Evolutionary conservation across 2,888 invertebrate genomes (phyloP), one percentile per base, ranked within the genome.

Genomic region (Octonoba sinensis): DNA sequence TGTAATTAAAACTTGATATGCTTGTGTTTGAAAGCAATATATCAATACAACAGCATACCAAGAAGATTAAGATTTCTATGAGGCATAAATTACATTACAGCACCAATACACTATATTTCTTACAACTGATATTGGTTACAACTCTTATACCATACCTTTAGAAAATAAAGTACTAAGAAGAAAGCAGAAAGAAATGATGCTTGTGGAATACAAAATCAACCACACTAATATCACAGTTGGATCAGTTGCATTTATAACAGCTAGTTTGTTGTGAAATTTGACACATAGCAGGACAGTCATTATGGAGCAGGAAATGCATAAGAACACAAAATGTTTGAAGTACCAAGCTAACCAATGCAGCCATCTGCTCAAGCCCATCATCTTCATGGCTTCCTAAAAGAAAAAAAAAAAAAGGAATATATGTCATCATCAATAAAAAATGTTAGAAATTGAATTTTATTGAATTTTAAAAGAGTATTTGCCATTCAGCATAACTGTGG

Each of bases 321-420:
- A 90, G 87, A 93, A 92, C 3, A 93, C 85, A 85, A 95, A 92
- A 75, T 93, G 93, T 87, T 95, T 94, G 59, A 92, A 90, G 88
- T 95, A 95, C 95, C 96, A 96, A 1, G 95, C 94, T 0, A 91
- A 88, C 95, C 96, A 96, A 86, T 96, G 93, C 84, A 95, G 89
- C 93, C 94, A 95, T 72, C 93, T 93, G 47, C 92, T 91, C 44
- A 96, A 89, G 1, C 96, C 96, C 93, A 96, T 95, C 89, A 96
- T 94, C 90, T 95, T 95, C 94, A 96, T 94, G 0, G 95, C 92
- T 91, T 96, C 96, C 93, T 96, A 89, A 46, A 88, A 85, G 83
- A 82, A 49, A 57, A 73, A 71, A 47, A 20, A 36, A n/a, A n/a
- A n/a, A n/a, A n/a, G n/a, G n/a, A n/a, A n/a, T n/a, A n/a, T n/a